phyloP scores from a whole-genome alignment of 2,888 invertebrate species.

The Drosophila anceps region DNA sequence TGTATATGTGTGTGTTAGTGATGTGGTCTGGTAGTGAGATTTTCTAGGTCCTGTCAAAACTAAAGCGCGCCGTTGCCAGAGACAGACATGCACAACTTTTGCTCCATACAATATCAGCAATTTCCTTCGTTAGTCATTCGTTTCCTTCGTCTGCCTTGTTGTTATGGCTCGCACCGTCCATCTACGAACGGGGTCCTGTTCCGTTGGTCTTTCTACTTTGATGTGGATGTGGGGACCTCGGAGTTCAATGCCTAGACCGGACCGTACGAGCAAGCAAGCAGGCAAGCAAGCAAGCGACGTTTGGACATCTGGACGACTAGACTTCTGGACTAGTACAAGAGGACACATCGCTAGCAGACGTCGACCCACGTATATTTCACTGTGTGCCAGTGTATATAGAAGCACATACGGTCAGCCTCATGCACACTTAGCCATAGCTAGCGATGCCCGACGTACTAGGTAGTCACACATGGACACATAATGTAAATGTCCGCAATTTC shows the following conservation, averaged over 20 bases:
- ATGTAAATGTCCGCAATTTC: slow-evolving; percentile 83
- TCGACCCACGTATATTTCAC: slow-evolving; percentile 64
- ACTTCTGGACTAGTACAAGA: slow-evolving; percentile 69
- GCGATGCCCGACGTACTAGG: slow-evolving; percentile 47
- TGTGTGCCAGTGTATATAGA: slow-evolving; percentile 45
- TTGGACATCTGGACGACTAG: slow-evolving; percentile 45
- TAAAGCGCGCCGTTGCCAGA: slow-evolving; percentile 73
- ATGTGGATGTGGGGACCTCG: slow-evolving; percentile 70
- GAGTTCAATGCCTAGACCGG: slow-evolving; percentile 64
- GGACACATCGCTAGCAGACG: slow-evolving; percentile 77
- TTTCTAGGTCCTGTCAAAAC: slow-evolving; percentile 73
- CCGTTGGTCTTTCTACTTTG: slow-evolving; percentile 76
- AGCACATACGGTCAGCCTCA: slow-evolving; percentile 58
- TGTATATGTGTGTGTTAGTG: too few relatives aligned
- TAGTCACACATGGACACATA: slow-evolving; percentile 77
- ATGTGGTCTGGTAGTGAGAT: slow-evolving; percentile 40
- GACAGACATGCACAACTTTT: slow-evolving; percentile 75
- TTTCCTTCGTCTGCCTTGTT: slow-evolving; percentile 71
- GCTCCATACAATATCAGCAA: slow-evolving; percentile 79
- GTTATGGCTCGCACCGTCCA: slow-evolving; percentile 64
- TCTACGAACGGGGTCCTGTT: slow-evolving; percentile 59
- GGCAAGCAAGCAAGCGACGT: slow-evolving; percentile 38
- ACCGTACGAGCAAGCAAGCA: slow-evolving; percentile 35
- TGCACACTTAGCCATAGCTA: slow-evolving; percentile 51
- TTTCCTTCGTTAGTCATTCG: slow-evolving; percentile 80